Base-by-base conservation (phyloP, 92 coral and sea anemone species). In the Meandrina meandrites region DNA sequence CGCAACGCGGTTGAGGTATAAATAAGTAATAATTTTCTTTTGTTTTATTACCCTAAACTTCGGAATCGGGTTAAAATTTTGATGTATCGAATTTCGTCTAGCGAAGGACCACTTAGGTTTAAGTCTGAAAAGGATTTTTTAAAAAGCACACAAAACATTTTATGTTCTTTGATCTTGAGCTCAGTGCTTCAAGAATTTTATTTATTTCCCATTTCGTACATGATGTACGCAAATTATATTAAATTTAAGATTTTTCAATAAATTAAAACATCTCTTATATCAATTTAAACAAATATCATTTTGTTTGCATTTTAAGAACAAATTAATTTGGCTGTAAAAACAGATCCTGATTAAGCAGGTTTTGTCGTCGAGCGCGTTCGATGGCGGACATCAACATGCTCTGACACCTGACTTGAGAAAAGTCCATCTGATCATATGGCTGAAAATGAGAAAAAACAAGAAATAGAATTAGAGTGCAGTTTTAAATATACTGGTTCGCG, bases 391-490 rank as follows among this genome's bases (percentile, higher is more conserved):
- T 95, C 68, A 96, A 83, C 99, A 96, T 94, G 81, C 99, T 94
- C 84, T 94, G 99, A 87, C 99, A 96, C 75, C 95, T 96, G 75
- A 96, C 94, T 81, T 95, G 99, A 22, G 98, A 90, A 84, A 96
- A 88, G 87, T 94, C 95, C 99, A 96, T 96, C 90, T 96, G 98
- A 81, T 94, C 99, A 86, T 96, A 96, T 32, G 98, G 99, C 99
- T 96, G 89, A 50, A 70, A 82, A 71, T 47, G 58, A 15, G 15
- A 68, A 45, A 64, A 8, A 75, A 75, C 14, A 0, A 75, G 31
- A 60, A 80, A 8, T 16, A 47, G 71, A 80, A 13, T 80, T 12
- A 53, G 21, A 32, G 27, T 80, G 19, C 14, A 28, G 36, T 67
- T 83, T 62, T 2, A 21, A 45, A 11, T 40, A 22, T 17, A 15